Percentiles rank a stretch among this genome's conserved stretches.
phyloP scores from a whole-genome alignment of 2,113 vertebrate species.

The Nannospalax galili region DNA sequence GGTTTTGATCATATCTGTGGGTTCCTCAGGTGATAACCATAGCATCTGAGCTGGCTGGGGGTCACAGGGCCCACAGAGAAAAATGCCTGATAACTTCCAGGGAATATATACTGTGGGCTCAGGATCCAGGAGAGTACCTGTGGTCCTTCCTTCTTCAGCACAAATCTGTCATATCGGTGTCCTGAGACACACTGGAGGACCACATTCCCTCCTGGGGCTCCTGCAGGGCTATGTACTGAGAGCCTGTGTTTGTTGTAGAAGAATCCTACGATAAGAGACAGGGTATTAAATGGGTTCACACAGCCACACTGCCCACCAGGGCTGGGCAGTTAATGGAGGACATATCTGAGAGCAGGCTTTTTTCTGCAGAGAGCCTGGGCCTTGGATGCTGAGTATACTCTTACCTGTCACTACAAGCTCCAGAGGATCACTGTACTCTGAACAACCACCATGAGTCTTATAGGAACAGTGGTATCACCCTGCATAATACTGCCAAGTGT shows the following conservation, averaged over 20 bases:
- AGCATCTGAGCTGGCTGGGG: neutral
- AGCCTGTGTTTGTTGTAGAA: neutral
- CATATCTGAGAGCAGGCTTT: neutral
- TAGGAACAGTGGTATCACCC: neutral
- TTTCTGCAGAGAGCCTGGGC: too few relatives aligned
- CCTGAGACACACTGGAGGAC: neutral
- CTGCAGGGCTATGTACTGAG: neutral
- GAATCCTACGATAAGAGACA: neutral
- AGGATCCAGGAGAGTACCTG: too few relatives aligned
- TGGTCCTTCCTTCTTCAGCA: neutral
- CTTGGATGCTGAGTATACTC: neutral
- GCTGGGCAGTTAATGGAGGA: neutral
- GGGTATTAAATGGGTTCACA: neutral
- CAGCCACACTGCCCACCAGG: neutral
- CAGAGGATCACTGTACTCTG: neutral
- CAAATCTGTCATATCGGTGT: fast-evolving
- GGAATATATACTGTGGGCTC: neutral
- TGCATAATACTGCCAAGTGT: neutral
- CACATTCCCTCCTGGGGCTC: neutral
- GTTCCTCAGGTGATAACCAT: fast-evolving
- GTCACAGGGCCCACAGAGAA: neutral
- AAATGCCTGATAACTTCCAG: neutral
- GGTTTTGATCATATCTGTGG: neutral
- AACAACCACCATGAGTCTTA: fast-evolving
- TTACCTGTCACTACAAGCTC: conserved; percentile 45